Evolutionary conservation across 37 sponge, comb jelly and placozoan species (phyloP), one percentile per base, ranked within the genome.

Genomic region (Dysidea cf. avara): DNA sequence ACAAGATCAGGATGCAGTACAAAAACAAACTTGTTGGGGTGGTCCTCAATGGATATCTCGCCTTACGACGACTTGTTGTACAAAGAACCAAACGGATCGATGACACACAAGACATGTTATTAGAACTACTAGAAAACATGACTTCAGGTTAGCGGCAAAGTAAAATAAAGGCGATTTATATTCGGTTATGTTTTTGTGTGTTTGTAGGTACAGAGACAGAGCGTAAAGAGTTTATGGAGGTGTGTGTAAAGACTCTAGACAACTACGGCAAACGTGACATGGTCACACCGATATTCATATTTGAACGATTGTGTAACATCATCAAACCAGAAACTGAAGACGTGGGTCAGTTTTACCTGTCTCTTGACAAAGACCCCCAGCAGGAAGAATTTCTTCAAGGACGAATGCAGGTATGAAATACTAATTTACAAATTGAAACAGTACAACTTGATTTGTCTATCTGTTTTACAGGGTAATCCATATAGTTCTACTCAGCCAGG

Each of bases 371-470:
- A 73, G 96, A 95, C 35, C 90, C 96, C 0, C 91, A 89, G 66
- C 96, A 95, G 64, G 96, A 95, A 70, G 96, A 95, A 69, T 95
- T 95, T 74, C 87, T 95, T 1, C 96, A 95, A 66, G 96, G 96
- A 0, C 81, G 92, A 22, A 95, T 95, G 96, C 96, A 95, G n/a
- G n/a, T n/a, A n/a, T n/a, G n/a, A n/a, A n/a, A n/a, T n/a, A n/a
- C n/a, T n/a, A n/a, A n/a, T n/a, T n/a, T n/a, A n/a, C n/a, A n/a
- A n/a, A n/a, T n/a, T n/a, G n/a, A n/a, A n/a, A n/a, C n/a, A n/a
- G n/a, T n/a, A n/a, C n/a, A n/a, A n/a, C n/a, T n/a, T n/a, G n/a
- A n/a, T n/a, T n/a, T n/a, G n/a, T n/a, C n/a, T n/a, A n/a, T n/a
- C n/a, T n/a, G n/a, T n/a, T n/a, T n/a, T n/a, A n/a, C n/a, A n/a